Evolutionary conservation across 2,888 invertebrate genomes (phyloP).

Genomic region (Lordiphosa fenestrarum): DNA sequence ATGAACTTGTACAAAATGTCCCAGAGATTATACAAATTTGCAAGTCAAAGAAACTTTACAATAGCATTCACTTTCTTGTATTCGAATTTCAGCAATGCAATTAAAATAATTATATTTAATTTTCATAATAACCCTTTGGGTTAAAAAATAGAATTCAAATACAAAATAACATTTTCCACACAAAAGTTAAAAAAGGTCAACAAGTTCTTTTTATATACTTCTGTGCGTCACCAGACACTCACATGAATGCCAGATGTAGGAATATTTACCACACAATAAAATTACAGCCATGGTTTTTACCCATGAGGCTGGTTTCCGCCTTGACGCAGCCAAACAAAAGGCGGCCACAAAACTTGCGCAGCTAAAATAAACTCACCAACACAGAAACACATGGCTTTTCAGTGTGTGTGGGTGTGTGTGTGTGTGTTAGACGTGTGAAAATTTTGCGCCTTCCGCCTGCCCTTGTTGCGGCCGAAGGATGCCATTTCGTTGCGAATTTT

Average conservation of each 20-base stretch:
- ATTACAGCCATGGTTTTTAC: constrained; percentile 39
- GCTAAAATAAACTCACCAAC: constrained; percentile 39
- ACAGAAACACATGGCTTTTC: constrained; percentile 5
- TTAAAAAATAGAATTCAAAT: neutral
- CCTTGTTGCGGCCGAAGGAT: constrained; percentile 22
- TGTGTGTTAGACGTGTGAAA: constrained; percentile 24
- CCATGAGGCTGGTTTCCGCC: constrained; percentile 37
- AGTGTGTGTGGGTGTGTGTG: constrained; percentile 14
- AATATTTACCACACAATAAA: constrained; percentile 59
- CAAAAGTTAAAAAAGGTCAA: constrained; percentile 41
- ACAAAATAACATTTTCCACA: neutral
- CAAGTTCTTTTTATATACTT: constrained; percentile 10
- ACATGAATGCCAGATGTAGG: constrained; percentile 40
- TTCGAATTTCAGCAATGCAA: constrained; percentile 3
- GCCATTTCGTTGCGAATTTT: constrained; percentile 24
- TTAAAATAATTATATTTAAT: constrained; percentile 25
- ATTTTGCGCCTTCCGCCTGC: constrained; percentile 35
- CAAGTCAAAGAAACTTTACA: no score
- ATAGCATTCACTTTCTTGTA: no score
- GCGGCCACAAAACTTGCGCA: constrained; percentile 31
- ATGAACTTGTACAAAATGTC: no score
- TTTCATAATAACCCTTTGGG: neutral
- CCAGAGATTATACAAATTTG: no score
- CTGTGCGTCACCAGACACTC: neutral
- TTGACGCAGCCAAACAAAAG: constrained; percentile 52